Evolutionary conservation across 2,113 vertebrate genomes (phyloP).

Genomic region (Cephalopterus ornatus): DNA sequence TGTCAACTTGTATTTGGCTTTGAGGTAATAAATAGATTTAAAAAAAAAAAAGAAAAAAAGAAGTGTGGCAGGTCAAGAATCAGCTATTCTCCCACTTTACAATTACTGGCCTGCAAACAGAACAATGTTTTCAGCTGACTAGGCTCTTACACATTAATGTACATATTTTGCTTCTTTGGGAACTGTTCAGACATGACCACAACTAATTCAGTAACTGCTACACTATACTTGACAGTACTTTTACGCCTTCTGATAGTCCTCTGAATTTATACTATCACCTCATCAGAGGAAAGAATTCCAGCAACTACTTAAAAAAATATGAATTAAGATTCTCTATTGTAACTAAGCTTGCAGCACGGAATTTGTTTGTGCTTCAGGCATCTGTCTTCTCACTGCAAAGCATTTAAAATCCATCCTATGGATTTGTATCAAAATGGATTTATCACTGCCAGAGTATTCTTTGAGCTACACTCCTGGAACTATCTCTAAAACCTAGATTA

Average conservation of each 20-base stretch:
- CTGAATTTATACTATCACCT: not conserved
- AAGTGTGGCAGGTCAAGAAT: not conserved
- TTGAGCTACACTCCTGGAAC: not conserved
- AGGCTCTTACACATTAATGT: not conserved
- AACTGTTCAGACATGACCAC: not conserved
- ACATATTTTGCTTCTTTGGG: not conserved
- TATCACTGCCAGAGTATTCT: not conserved
- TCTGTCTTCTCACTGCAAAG: not conserved
- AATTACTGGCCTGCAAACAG: not conserved
- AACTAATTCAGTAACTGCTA: not conserved
- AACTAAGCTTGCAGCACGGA: not conserved
- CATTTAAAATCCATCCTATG: not conserved
- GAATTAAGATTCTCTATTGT: not conserved
- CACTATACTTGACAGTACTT: not conserved
- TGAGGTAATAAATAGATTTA: not conserved
- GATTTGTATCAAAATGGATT: not conserved
- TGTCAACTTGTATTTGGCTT: not conserved
- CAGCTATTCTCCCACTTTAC: not conserved
- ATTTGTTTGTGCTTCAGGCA: not conserved
- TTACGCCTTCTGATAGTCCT: not conserved
- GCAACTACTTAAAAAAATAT: not conserved
- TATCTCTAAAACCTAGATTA: not conserved
- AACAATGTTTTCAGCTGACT: not conserved
- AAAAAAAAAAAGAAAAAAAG: not conserved
- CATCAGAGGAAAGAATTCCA: not conserved